These are phyloP conservation scores for Delphinapterus leucas DNA, from an alignment of 2,113 vertebrate species.

Conservation along the genomic window DNA sequence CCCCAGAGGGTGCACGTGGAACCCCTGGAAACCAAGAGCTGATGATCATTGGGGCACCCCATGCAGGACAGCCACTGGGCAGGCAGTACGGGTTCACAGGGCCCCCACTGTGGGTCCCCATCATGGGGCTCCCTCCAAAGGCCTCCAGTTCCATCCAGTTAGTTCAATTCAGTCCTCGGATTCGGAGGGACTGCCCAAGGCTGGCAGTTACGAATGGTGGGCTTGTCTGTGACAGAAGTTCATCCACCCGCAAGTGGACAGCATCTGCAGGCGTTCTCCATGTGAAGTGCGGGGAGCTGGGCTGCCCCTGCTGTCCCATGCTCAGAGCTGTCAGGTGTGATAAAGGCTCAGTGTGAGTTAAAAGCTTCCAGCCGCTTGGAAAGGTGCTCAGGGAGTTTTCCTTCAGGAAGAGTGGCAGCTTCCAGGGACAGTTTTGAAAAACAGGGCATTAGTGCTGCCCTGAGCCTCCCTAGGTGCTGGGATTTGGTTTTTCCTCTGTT, in stretches of 20 bases:
- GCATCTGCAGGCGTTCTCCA: not conserved
- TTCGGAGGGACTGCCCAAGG: not conserved
- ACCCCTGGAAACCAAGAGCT: not conserved
- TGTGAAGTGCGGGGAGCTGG: rapidly evolving
- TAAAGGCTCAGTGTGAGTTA: not conserved
- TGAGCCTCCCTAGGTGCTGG: not conserved
- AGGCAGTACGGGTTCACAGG: not conserved
- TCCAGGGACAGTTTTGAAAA: not conserved
- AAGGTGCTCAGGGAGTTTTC: not conserved
- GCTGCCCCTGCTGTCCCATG: not conserved
- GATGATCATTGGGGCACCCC: not conserved
- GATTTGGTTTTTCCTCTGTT: not conserved
- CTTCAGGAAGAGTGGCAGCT: not conserved
- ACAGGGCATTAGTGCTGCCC: not conserved
- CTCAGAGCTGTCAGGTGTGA: not conserved
- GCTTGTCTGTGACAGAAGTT: not conserved
- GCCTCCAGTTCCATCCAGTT: not conserved
- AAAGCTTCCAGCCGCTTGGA: not conserved
- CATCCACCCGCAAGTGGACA: not conserved
- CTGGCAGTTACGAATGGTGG: not conserved
- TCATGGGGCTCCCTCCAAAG: not conserved
- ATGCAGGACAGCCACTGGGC: not conserved
- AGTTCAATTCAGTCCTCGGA: not conserved
- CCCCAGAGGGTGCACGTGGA: not conserved
- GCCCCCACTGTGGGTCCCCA: too few species aligned